phyloP scores from a whole-genome alignment of 2,888 invertebrate species.

The Malacosoma neustria region DNA sequence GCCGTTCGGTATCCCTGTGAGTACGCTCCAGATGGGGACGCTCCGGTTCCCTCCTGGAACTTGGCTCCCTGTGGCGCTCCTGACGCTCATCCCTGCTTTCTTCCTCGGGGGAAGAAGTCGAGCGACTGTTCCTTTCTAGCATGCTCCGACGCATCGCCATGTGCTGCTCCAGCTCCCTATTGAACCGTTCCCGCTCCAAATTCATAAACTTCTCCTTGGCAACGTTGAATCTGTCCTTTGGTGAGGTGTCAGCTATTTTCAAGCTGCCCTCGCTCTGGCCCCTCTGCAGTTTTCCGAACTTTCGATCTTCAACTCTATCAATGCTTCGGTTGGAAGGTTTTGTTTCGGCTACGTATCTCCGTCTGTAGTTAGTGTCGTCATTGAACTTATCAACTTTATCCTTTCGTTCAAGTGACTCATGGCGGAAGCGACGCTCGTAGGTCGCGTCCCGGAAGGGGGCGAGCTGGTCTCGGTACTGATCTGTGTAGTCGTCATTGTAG shows the following conservation, averaged over 20 bases:
- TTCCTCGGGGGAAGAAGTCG: conserved; percentile 72
- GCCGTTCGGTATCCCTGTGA: conserved; percentile 44
- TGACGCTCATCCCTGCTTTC: conserved; percentile 66
- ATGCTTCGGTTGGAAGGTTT: conserved; percentile 62
- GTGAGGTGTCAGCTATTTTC: conserved; percentile 67
- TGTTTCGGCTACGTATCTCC: conserved; percentile 66
- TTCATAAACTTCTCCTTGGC: conserved; percentile 90
- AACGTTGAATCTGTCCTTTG: conserved; percentile 87
- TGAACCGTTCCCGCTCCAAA: conserved; percentile 81
- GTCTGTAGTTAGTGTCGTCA: conserved; percentile 55
- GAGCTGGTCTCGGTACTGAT: conserved; percentile 40
- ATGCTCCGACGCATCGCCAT: conserved; percentile 69
- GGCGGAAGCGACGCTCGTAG: conserved; percentile 58
- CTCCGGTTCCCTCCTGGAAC: conserved; percentile 60
- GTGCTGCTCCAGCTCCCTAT: conserved; percentile 70
- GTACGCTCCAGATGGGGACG: conserved; percentile 53
- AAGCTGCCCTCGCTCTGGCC: conserved; percentile 64
- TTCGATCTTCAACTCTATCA: conserved; percentile 61
- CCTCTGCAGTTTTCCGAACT: conserved; percentile 55
- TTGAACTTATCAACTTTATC: conserved; percentile 53
- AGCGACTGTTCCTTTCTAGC: conserved; percentile 67
- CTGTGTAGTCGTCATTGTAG: conserved; percentile 27
- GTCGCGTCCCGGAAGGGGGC: conserved; percentile 39
- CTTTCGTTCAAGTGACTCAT: conserved; percentile 59
- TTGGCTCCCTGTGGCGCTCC: conserved; percentile 54